Conservation (phyloP, 1,140 invertebrate genomes). For the Elysia chlorotica region DNA sequence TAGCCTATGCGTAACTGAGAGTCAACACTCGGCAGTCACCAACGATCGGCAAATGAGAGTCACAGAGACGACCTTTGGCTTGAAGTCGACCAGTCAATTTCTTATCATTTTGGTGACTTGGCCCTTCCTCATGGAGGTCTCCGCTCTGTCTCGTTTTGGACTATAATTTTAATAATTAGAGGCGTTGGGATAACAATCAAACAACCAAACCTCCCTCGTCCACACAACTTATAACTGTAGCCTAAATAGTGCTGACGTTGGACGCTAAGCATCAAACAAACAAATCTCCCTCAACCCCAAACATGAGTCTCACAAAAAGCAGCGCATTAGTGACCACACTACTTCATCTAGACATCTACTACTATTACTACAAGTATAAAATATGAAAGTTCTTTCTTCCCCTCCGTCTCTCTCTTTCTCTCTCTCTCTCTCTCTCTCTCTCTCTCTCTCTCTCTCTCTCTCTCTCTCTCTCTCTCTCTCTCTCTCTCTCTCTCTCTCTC, state of each 20-base stretch:
- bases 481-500: conserved; percentile 1
- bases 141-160: too few relatives aligned
- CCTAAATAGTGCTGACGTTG: neutral
- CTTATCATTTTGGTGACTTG: too few relatives aligned
- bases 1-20: too few relatives aligned
- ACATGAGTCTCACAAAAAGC: neutral
- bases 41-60: too few relatives aligned
- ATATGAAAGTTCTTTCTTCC: neutral
- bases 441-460: neutral
- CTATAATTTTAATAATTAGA: too few relatives aligned
- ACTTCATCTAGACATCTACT: neutral
- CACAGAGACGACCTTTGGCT: too few relatives aligned
- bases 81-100: too few relatives aligned
- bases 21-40: too few relatives aligned
- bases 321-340: neutral
- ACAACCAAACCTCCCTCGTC: too few relatives aligned
- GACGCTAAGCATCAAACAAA: neutral
- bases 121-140: too few relatives aligned
- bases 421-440: conserved; percentile 13
- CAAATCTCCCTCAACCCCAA: neutral
- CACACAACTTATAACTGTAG: too few relatives aligned
- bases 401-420: neutral
- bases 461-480: neutral
- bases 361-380: neutral
- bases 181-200: too few relatives aligned